phyloP scores from a whole-genome alignment of 92 coral and sea anemone species.

The Parazoanthus swiftii region DNA sequence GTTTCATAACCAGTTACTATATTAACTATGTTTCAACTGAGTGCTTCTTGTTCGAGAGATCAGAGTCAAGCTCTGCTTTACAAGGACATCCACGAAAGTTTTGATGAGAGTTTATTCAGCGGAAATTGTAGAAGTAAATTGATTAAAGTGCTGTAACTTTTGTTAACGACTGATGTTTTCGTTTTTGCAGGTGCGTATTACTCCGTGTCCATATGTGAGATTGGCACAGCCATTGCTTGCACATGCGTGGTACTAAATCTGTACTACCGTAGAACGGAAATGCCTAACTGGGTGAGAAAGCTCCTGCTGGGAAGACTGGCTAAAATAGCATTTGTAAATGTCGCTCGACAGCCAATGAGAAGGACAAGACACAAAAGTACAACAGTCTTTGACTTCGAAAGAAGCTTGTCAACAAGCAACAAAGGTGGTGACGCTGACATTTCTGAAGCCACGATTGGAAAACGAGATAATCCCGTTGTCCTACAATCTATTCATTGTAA shows the following conservation, averaged over 20 bases:
- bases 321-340: conserved; percentile 45
- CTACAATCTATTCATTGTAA: conserved; percentile 7
- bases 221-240: conserved; percentile 70
- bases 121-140: neutral
- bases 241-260: conserved; percentile 73
- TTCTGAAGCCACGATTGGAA: neutral
- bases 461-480: neutral
- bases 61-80: neutral
- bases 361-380: neutral
- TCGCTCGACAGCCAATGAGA: conserved; percentile 12
- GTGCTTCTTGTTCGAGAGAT: too few relatives aligned
- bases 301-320: conserved; percentile 62
- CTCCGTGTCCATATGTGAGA: conserved; percentile 64
- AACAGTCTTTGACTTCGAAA: neutral
- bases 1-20: too few relatives aligned
- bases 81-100: too few relatives aligned
- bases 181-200: conserved; percentile 64
- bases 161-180: neutral
- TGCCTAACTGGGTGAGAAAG: conserved; percentile 71
- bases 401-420: neutral
- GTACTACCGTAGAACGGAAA: conserved; percentile 75
- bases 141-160: neutral
- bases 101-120: neutral
- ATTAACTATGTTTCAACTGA: too few relatives aligned
- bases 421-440: neutral